phyloP scores from a whole-genome alignment of 1,140 invertebrate species.

The Neodiprion virginianus region DNA sequence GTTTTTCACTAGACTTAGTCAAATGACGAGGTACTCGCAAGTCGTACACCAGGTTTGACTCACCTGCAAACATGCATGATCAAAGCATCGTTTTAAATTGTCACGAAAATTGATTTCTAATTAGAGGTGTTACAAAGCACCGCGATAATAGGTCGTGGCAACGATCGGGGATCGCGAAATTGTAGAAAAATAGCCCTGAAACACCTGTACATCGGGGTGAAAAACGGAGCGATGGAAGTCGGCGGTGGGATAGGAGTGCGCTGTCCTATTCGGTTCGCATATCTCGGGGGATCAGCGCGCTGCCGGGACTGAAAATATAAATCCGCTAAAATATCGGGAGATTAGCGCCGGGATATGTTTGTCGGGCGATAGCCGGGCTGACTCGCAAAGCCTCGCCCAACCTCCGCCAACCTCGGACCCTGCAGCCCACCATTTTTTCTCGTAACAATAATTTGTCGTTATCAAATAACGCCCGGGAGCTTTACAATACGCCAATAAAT shows the following conservation, averaged over 20 bases:
- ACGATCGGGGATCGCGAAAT: too few species aligned
- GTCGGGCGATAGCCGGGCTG: slow-evolving; percentile 25
- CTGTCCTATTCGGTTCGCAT: neutral
- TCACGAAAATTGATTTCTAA: too few species aligned
- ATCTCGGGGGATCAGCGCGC: slow-evolving; percentile 18
- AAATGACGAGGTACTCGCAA: too few species aligned
- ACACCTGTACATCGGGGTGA: too few species aligned
- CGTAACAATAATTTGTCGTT: slow-evolving; percentile 63
- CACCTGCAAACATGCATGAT: too few species aligned
- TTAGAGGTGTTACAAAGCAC: too few species aligned
- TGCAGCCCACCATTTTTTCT: slow-evolving; percentile 48
- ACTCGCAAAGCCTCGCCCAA: neutral
- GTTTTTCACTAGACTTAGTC: neutral
- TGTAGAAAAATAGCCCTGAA: too few species aligned
- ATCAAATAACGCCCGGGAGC: slow-evolving; percentile 53
- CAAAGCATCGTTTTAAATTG: too few species aligned
- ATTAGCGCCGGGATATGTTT: slow-evolving; percentile 52
- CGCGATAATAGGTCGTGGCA: too few species aligned
- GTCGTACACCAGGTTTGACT: too few species aligned
- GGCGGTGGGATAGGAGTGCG: too few species aligned
- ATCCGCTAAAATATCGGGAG: slow-evolving; percentile 60
- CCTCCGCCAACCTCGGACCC: neutral
- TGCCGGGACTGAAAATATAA: slow-evolving; percentile 52
- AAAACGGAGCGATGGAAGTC: too few species aligned
- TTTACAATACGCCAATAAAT: slow-evolving; percentile 50